A percentile compares a stretch with the other conserved stretches of the same genome.
Evolutionary conservation across 2,797 vertebrate species (phyloP).

Genomic region (Clarias fuscus): DNA sequence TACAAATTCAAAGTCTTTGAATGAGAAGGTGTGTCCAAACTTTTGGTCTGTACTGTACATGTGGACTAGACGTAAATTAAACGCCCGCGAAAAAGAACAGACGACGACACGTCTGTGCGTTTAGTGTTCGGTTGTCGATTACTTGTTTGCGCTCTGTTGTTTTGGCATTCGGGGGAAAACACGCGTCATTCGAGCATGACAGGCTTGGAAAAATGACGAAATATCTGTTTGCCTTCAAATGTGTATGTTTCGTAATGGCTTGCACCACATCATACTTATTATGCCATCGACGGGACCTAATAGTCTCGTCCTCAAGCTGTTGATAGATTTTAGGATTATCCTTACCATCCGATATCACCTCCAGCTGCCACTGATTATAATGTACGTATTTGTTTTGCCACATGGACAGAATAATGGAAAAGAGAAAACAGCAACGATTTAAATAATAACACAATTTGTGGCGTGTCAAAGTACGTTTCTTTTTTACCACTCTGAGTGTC

Average conservation of each 20-base stretch:
- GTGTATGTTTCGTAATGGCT: neutral
- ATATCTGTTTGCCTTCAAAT: neutral
- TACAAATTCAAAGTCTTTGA: no score
- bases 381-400: neutral
- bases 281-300: neutral
- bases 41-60: no score
- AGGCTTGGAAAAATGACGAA: neutral
- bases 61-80: no score
- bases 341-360: neutral
- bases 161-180: no score
- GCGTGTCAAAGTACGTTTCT: neutral
- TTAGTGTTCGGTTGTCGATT: neutral
- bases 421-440: neutral
- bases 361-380: neutral
- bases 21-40: no score
- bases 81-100: neutral
- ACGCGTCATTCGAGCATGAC: neutral
- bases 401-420: neutral
- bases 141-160: neutral
- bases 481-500: neutral
- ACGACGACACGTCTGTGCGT: no score
- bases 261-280: neutral
- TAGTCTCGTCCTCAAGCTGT: constrained; percentile 4
- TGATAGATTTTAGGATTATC: neutral
- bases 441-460: neutral